Conservation (phyloP, 2,888 invertebrate species). For the Microctonus aethiopoides region DNA sequence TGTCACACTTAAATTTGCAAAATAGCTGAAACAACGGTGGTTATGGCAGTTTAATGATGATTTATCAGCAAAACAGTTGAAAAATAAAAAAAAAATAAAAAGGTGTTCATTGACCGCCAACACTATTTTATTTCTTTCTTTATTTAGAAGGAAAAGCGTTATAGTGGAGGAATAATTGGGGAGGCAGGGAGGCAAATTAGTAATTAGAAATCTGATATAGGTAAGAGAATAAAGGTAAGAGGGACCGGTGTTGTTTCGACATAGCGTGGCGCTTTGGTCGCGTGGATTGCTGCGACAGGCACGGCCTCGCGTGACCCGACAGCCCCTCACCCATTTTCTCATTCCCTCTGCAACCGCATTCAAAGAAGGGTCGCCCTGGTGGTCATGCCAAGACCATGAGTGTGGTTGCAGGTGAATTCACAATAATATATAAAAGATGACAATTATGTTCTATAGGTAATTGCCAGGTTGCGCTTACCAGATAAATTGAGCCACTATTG, state of each 20-base stretch:
- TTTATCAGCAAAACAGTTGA: slow-evolving; percentile 6
- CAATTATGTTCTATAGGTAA: slow-evolving; percentile 66
- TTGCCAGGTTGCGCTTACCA: slow-evolving; percentile 61
- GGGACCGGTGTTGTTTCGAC: slow-evolving; percentile 62
- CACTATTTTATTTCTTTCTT: too few species aligned
- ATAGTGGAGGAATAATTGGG: not conserved
- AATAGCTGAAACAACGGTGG: slow-evolving; percentile 1
- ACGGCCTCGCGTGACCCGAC: slow-evolving; percentile 66
- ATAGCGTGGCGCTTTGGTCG: slow-evolving; percentile 63
- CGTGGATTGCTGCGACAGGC: slow-evolving; percentile 66
- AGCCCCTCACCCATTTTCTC: slow-evolving; percentile 43
- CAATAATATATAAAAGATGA: slow-evolving; percentile 63
- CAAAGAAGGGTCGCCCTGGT: slow-evolving; percentile 35
- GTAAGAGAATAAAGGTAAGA: slow-evolving; percentile 49
- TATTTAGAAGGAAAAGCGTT: slow-evolving; percentile 10
- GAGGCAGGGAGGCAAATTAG: slow-evolving; percentile 58
- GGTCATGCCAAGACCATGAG: not conserved
- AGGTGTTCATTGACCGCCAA: slow-evolving; percentile 19
- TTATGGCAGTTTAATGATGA: slow-evolving; percentile 5
- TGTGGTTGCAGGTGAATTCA: slow-evolving; percentile 37
- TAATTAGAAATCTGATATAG: slow-evolving; percentile 67
- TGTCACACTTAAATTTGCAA: not conserved
- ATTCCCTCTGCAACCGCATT: slow-evolving; percentile 30
- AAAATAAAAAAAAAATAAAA: not conserved
- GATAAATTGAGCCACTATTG: slow-evolving; percentile 56